Conservation (phyloP, 1,140 invertebrate genomes). For the Prorops nasuta region DNA sequence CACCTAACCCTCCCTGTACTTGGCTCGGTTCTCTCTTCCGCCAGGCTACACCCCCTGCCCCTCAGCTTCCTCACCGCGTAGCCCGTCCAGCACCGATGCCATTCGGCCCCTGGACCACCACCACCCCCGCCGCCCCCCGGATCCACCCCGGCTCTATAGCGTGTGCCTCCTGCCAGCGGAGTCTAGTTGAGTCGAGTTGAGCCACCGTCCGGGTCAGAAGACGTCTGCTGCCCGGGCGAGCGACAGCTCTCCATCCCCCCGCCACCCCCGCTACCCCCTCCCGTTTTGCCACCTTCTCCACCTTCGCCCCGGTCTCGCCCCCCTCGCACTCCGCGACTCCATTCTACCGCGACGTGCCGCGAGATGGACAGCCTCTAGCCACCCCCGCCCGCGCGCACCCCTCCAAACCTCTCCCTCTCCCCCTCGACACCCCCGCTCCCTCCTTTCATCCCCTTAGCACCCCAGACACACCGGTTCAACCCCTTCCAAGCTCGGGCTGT, state of each 20-base stretch:
- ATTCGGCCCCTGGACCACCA: too few relatives aligned
- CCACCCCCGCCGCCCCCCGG: conserved; percentile 15
- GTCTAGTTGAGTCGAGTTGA: conserved; percentile 52
- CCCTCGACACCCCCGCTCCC: not conserved
- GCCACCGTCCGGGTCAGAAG: conserved; percentile 56
- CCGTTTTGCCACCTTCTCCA: conserved; percentile 22
- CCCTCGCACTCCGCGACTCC: conserved; percentile 36
- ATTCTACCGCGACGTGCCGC: conserved; percentile 45
- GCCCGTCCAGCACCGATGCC: not conserved
- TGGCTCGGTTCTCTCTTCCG: conserved; percentile 30
- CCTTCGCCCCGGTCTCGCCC: conserved; percentile 15
- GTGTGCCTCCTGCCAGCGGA: conserved; percentile 28
- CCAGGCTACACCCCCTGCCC: conserved; percentile 20
- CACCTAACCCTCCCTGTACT: conserved; percentile 28
- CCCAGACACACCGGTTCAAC: not conserved
- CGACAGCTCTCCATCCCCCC: conserved; percentile 50
- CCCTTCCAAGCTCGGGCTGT: too few relatives aligned
- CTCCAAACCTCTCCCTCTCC: not conserved
- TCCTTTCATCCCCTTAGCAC: not conserved
- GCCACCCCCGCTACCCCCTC: conserved; percentile 31
- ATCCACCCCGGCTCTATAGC: conserved; percentile 24
- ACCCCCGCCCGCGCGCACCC: conserved; percentile 13
- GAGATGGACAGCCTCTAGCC: conserved; percentile 45
- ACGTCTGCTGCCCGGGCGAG: conserved; percentile 57
- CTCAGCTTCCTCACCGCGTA: conserved; percentile 1